phyloP scores from a whole-genome alignment of 2,113 vertebrate genomes.

The Eclectus roratus region DNA sequence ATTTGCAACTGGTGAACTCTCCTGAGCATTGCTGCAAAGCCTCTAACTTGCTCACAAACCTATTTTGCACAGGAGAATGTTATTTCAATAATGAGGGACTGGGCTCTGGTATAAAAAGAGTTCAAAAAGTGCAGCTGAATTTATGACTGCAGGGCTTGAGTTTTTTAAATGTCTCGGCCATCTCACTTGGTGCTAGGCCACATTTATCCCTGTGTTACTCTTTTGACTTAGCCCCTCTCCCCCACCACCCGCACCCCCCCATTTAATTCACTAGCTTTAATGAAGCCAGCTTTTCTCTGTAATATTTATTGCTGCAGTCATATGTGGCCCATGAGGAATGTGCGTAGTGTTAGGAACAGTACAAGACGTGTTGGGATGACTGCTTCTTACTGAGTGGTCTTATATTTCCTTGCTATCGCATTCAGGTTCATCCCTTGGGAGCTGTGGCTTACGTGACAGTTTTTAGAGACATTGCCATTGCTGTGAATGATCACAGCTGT shows the following conservation, averaged over 20 bases:
- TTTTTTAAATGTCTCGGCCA: neutral
- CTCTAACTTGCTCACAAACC: neutral
- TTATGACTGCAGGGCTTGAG: neutral
- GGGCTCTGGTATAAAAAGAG: neutral
- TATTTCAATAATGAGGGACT: neutral
- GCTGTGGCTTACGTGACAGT: neutral
- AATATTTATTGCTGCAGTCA: neutral
- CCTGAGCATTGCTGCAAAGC: neutral
- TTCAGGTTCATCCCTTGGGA: neutral
- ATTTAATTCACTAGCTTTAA: neutral
- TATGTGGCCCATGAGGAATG: neutral
- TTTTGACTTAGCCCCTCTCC: neutral
- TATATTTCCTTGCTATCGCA: neutral
- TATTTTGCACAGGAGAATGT: neutral
- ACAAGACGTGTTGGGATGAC: neutral
- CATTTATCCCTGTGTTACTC: neutral
- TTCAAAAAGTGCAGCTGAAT: neutral
- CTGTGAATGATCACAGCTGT: neutral
- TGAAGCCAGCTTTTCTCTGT: neutral
- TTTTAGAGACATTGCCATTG: neutral
- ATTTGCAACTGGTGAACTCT: neutral
- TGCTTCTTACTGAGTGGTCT: neutral
- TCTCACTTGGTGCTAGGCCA: neutral
- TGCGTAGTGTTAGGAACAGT: neutral
- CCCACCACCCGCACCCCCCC: rapidly evolving